Conservation (phyloP, 2,888 invertebrate species). For the Meganola albula region DNA sequence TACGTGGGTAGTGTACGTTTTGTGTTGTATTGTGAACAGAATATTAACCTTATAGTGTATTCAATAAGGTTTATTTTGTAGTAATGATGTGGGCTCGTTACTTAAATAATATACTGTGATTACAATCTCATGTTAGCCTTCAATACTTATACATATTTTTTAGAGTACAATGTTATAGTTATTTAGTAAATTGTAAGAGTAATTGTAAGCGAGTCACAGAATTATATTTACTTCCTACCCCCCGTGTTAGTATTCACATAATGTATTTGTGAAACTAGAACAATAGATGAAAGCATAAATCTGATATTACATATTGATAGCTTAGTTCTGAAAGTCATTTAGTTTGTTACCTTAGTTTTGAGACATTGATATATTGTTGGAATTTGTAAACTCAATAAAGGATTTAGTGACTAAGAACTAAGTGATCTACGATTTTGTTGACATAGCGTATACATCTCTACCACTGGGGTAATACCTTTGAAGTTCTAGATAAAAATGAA, state of each 20-base stretch:
- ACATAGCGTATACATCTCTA: slow-evolving; percentile 39
- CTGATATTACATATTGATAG: slow-evolving; percentile 54
- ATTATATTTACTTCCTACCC: slow-evolving; percentile 71
- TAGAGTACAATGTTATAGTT: slow-evolving; percentile 78
- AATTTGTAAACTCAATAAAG: no score
- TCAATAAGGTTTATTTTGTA: slow-evolving; percentile 62
- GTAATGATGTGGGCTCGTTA: slow-evolving; percentile 74
- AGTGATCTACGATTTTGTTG: slow-evolving; percentile 49
- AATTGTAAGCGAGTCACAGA: slow-evolving; percentile 73
- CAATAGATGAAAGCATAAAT: slow-evolving; percentile 70
- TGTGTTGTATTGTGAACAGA: slow-evolving; percentile 46
- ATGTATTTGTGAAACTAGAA: slow-evolving; percentile 67
- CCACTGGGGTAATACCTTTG: no score
- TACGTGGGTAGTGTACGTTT: slow-evolving; percentile 53
- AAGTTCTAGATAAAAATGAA: no score
- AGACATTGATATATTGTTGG: no score
- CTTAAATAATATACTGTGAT: slow-evolving; percentile 76
- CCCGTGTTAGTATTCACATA: slow-evolving; percentile 64
- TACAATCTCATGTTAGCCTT: slow-evolving; percentile 77
- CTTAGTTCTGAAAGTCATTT: no score
- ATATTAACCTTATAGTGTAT: slow-evolving; percentile 42
- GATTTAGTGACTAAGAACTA: no score
- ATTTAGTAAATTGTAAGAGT: slow-evolving; percentile 72
- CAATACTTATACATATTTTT: slow-evolving; percentile 78
- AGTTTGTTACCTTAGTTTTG: no score